Evolutionary conservation across 2,113 vertebrate species (phyloP).

Genomic region (Oncorhynchus clarkii): DNA sequence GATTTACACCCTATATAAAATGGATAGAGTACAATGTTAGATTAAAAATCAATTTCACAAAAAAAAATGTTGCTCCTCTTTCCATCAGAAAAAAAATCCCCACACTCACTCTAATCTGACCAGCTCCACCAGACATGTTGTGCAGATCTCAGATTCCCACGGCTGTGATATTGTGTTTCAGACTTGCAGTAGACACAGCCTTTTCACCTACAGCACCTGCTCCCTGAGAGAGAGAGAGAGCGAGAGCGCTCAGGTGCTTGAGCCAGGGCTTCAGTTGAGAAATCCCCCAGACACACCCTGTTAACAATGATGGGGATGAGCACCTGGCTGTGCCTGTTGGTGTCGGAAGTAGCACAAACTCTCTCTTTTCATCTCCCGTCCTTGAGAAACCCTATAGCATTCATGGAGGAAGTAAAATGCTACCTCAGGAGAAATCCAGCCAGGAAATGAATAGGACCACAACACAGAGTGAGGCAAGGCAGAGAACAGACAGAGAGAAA

Average conservation of each 20-base stretch:
- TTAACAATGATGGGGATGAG: not conserved
- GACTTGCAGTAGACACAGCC: not conserved
- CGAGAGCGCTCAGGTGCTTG: not conserved
- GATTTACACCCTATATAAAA: no score
- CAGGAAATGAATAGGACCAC: no score
- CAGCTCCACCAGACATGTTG: no score
- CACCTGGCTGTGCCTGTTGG: not conserved
- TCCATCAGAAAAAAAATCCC: no score
- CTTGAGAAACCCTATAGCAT: not conserved
- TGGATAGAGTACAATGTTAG: no score
- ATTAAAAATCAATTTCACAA: no score
- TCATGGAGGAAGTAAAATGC: not conserved
- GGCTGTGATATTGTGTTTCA: not conserved
- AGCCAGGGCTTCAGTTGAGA: not conserved
- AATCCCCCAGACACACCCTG: conserved; percentile 1
- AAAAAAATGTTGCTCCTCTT: no score
- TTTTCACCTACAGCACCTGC: not conserved
- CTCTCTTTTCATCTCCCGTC: no score
- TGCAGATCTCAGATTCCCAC: not conserved
- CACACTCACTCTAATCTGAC: no score
- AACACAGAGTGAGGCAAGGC: not conserved
- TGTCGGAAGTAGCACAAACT: not conserved
- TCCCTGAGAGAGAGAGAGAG: not conserved
- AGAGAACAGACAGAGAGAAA: not conserved
- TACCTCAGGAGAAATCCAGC: no score